These are phyloP conservation scores for Prinia subflava DNA, from an alignment of 2,113 vertebrate species.

Conservation along the genomic window DNA sequence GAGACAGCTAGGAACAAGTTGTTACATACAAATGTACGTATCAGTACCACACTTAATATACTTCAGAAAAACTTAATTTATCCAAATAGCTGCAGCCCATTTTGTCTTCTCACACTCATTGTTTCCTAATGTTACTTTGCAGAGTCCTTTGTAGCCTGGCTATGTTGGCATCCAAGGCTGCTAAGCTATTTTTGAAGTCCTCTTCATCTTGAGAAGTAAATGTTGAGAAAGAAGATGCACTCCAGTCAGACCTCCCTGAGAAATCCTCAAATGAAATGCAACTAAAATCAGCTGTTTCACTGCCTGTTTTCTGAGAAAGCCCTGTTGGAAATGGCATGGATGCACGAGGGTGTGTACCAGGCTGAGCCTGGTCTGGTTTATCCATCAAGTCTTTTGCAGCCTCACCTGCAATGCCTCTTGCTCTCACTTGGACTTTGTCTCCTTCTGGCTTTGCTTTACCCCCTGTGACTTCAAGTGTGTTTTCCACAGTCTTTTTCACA, in stretches of 20 bases:
- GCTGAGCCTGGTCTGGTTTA: background rate
- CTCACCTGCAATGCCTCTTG: conserved; percentile 15
- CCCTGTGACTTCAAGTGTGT: background rate
- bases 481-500: conserved; percentile 8
- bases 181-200: conserved; percentile 86
- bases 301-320: background rate
- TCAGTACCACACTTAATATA: background rate
- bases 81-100: background rate
- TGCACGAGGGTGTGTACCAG: background rate
- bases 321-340: background rate
- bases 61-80: background rate
- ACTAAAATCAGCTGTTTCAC: conserved; percentile 22
- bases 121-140: conserved; percentile 70
- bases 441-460: background rate
- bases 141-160: conserved; percentile 86
- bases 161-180: conserved; percentile 90
- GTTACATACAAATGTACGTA: background rate
- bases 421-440: conserved; percentile 31
- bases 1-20: background rate
- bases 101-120: conserved; percentile 49
- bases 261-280: conserved; percentile 68
- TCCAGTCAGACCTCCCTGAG: conserved; percentile 79
- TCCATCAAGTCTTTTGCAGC: background rate
- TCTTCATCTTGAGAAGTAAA: conserved; percentile 88
- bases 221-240: conserved; percentile 78